These are phyloP conservation scores for Urocyon cinereoargenteus DNA, from an alignment of 2,797 vertebrate genomes.

Conservation along the genomic window DNA sequence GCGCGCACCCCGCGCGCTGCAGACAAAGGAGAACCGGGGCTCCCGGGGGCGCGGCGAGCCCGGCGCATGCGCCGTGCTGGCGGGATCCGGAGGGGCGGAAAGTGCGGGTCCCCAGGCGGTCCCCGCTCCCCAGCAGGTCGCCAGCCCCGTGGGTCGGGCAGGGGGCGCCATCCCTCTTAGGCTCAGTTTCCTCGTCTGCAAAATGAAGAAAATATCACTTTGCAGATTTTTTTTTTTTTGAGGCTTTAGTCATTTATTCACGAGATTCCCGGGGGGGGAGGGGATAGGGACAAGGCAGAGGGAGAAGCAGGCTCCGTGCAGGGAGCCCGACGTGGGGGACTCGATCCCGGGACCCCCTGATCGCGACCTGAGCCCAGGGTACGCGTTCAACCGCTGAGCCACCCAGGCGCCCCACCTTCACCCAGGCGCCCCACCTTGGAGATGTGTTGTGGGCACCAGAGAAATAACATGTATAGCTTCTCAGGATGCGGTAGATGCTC, in stretches of 20 bases:
- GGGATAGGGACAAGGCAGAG: no score
- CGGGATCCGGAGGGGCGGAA: background rate
- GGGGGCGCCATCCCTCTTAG: background rate
- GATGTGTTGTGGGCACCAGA: background rate
- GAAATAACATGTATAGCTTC: background rate
- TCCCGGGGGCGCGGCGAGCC: background rate
- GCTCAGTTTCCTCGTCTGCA: slow-evolving; percentile 32
- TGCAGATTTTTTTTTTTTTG: no score
- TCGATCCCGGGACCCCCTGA: no score
- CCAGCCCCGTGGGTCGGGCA: background rate
- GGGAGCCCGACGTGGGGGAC: no score
- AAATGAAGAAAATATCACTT: background rate
- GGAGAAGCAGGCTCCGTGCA: no score
- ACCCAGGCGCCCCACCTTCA: no score
- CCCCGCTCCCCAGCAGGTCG: background rate
- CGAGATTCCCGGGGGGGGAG: no score
- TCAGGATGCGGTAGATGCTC: background rate
- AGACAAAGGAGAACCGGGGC: background rate
- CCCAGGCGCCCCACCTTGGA: background rate
- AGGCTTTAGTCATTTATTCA: no score
- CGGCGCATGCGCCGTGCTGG: background rate
- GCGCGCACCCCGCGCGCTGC: background rate
- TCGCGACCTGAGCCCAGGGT: no score
- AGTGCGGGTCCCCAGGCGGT: rapidly evolving
- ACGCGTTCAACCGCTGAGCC: no score